Percentiles rank a stretch among this genome's conserved stretches.
phyloP scores from a whole-genome alignment of 2,888 invertebrate genomes.

The Nomada fucata region DNA sequence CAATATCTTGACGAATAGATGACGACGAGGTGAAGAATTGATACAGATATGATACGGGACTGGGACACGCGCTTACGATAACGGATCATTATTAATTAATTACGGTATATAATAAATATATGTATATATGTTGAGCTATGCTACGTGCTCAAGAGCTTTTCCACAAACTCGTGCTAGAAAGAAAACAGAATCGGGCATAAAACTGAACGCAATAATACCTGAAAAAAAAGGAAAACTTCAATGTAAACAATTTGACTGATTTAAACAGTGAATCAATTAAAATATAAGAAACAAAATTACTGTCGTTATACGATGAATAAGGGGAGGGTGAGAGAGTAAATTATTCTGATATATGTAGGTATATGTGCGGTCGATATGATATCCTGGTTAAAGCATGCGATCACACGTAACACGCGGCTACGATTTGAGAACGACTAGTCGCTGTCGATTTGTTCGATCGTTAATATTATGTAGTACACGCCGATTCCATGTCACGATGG shows the following conservation, averaged over 20 bases:
- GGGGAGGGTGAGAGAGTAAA: background rate
- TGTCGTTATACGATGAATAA: constrained; percentile 26
- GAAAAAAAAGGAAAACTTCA: constrained; percentile 76
- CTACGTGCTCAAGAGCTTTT: constrained; percentile 33
- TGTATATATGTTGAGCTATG: background rate
- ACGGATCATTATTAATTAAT: background rate
- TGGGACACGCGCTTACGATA: background rate
- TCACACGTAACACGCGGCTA: constrained; percentile 52
- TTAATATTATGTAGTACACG: constrained; percentile 1
- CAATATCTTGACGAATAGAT: constrained; percentile 49
- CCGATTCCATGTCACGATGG: constrained; percentile 2
- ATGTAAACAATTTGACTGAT: constrained; percentile 56
- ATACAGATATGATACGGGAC: background rate
- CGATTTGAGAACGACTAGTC: constrained; percentile 37
- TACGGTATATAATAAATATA: constrained; percentile 1
- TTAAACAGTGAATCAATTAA: background rate
- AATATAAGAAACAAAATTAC: background rate
- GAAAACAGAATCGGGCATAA: constrained; percentile 54
- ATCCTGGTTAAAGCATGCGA: constrained; percentile 32
- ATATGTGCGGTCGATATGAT: constrained; percentile 20
- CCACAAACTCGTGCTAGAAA: constrained; percentile 76
- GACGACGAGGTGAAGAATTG: constrained; percentile 19
- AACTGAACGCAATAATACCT: constrained; percentile 77
- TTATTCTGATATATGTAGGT: constrained; percentile 1
- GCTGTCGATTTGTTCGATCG: constrained; percentile 33